Conservation (phyloP, 1,140 invertebrate genomes). For the Tetramorium simillimum region DNA sequence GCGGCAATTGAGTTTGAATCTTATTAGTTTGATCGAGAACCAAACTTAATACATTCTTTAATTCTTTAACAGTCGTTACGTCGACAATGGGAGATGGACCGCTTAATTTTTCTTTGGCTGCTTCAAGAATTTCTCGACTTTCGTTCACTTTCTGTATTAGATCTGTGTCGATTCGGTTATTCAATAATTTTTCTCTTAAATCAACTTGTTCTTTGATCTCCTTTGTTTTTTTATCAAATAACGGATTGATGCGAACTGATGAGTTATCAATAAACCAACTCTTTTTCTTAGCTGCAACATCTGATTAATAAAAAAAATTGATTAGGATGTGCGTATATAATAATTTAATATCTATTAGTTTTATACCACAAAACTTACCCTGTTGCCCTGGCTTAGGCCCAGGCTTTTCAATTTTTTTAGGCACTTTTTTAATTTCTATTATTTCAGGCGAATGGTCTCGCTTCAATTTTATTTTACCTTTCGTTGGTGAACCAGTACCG, state of each 20-base stretch:
- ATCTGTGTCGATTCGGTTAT: slow-evolving; percentile 73
- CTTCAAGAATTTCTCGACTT: slow-evolving; percentile 80
- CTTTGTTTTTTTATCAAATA: slow-evolving; percentile 77
- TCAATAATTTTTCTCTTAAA: slow-evolving; percentile 78
- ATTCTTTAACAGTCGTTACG: slow-evolving; percentile 79
- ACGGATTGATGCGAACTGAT: slow-evolving; percentile 67
- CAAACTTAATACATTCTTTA: slow-evolving; percentile 81
- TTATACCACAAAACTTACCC: slow-evolving; percentile 58
- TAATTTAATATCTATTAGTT: background rate
- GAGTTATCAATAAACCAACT: slow-evolving; percentile 70
- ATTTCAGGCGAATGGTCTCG: slow-evolving; percentile 70
- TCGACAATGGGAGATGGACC: slow-evolving; percentile 73
- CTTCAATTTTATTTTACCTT: slow-evolving; percentile 64
- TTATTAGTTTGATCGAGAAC: slow-evolving; percentile 83
- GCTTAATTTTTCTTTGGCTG: slow-evolving; percentile 80
- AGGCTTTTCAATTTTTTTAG: slow-evolving; percentile 68
- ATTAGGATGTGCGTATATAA: background rate
- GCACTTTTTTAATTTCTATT: slow-evolving; percentile 66
- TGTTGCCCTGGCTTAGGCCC: slow-evolving; percentile 64
- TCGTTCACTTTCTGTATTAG: slow-evolving; percentile 80
- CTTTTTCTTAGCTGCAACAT: slow-evolving; percentile 62
- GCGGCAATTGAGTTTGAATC: slow-evolving; percentile 80
- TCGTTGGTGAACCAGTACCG: slow-evolving; percentile 38
- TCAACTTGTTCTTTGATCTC: slow-evolving; percentile 74
- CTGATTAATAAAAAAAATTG: slow-evolving; percentile 32